Base-by-base conservation (phyloP, 35 echinoderm and acorn worm species). In the Ptychodera flava region DNA sequence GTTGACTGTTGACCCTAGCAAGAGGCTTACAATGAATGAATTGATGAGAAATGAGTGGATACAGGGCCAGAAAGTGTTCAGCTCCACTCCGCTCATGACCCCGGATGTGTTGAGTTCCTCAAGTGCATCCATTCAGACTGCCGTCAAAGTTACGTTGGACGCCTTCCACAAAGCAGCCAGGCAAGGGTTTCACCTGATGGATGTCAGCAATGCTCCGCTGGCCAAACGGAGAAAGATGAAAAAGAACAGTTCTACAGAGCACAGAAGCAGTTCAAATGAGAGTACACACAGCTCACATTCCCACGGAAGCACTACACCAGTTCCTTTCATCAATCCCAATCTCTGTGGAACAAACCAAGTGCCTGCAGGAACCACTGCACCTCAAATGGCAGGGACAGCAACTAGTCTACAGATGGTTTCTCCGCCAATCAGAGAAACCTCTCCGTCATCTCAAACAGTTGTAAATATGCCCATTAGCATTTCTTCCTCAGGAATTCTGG, bases 221-320 rank as follows among this genome's bases (percentile, higher is more conserved):
- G 96, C 96, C 27, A 99, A 99, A 84, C 84, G 96, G 34, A 87
- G 96, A 16, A 99, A 99, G 80, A 30, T 89, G 52, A 99, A 99
- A 80, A 99, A 97, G 80, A 90, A 99, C 81, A 92, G 90, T 16
- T 99, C 96, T 35, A 99, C 93, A 0, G 96, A 94, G 36, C 92
- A 92, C 15, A 76, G 93, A 22, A 99, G 96, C 35, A 98, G 95
- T 84, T 89, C 89, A 6, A 87, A 88, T 36, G 91, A 91, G 34
- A 89, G 89, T 29, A 38, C 85, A 29, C 92, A 93, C 28, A 91
- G 89, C 12, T 80, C 87, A 77, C 87, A 89, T 0, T 92, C 92
- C 12, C 92, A 97, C 33, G 92, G 90, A 1, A 93, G 82, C 31
- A 90, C 84, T 0, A 92, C 94, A 28, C 87, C 90, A 27, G 78